Evolutionary conservation across 2,888 invertebrate species (phyloP).

Genomic region (Lymantria dispar): DNA sequence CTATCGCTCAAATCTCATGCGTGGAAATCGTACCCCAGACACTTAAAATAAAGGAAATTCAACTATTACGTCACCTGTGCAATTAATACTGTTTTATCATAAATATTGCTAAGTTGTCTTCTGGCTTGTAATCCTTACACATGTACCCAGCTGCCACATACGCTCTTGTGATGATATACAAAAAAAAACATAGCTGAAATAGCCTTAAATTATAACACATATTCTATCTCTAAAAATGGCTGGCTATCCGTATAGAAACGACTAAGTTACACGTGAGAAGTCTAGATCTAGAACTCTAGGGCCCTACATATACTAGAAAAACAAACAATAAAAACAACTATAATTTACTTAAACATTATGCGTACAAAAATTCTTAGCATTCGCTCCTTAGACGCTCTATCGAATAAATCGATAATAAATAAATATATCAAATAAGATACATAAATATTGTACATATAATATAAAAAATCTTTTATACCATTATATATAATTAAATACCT

Average conservation of each 20-base stretch:
- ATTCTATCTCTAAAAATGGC: slow-evolving; percentile 64
- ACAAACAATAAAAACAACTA: slow-evolving; percentile 76
- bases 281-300: slow-evolving; percentile 53
- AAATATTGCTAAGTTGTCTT: slow-evolving; percentile 12
- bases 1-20: too few species aligned
- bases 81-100: too few species aligned
- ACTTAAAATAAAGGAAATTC: too few species aligned
- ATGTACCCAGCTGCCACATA: slow-evolving; percentile 39
- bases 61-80: too few species aligned
- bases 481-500: slow-evolving; percentile 59
- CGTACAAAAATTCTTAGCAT: slow-evolving; percentile 74
- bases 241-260: slow-evolving; percentile 46
- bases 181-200: slow-evolving; percentile 28
- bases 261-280: slow-evolving; percentile 57
- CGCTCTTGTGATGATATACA: slow-evolving; percentile 45
- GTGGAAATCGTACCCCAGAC: too few species aligned
- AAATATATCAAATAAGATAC: slow-evolving; percentile 73
- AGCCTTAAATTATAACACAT: slow-evolving; percentile 57
- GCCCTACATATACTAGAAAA: slow-evolving; percentile 58
- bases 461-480: slow-evolving; percentile 67
- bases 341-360: slow-evolving; percentile 80
- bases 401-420: slow-evolving; percentile 68
- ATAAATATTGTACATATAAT: slow-evolving; percentile 70
- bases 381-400: slow-evolving; percentile 55
- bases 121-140: not conserved